phyloP scores from a whole-genome alignment of 92 coral and sea anemone genomes.

The Ricordea florida region DNA sequence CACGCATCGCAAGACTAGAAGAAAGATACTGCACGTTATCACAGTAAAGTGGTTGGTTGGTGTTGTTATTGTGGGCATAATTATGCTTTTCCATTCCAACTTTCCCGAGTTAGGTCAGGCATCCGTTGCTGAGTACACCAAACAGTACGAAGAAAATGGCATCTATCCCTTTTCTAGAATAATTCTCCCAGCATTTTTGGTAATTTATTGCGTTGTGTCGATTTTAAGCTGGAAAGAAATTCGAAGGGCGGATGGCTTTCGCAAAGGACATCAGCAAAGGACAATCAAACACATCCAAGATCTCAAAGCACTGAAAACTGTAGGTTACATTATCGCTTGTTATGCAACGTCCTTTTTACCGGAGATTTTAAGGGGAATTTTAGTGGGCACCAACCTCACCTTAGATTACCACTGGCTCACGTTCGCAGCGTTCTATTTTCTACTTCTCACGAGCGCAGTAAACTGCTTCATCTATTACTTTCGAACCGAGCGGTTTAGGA shows the following conservation, averaged over 20 bases:
- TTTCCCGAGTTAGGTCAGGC: slow-evolving; percentile 15
- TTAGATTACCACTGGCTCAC: slow-evolving; percentile 41
- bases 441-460: slow-evolving; percentile 43
- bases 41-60: slow-evolving; percentile 14
- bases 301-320: slow-evolving; percentile 28
- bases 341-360: slow-evolving; percentile 11
- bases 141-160: slow-evolving; percentile 21
- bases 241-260: neutral
- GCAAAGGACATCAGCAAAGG: neutral
- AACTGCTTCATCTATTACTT: slow-evolving; percentile 40
- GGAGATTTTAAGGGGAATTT: neutral
- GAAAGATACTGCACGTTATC: neutral
- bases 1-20: slow-evolving; percentile 34
- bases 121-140: slow-evolving; percentile 1
- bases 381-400: neutral
- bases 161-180: slow-evolving; percentile 21
- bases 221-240: slow-evolving; percentile 11
- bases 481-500: slow-evolving; percentile 48
- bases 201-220: neutral
- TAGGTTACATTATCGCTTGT: neutral
- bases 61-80: neutral
- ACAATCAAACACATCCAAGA: neutral
- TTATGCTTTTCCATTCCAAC: slow-evolving; percentile 1
- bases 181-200: slow-evolving; percentile 5
- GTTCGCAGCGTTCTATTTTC: slow-evolving; percentile 37